These are phyloP conservation scores for Plagodis pulveraria DNA, from an alignment of 2,888 invertebrate genomes.

Conservation along the genomic window DNA sequence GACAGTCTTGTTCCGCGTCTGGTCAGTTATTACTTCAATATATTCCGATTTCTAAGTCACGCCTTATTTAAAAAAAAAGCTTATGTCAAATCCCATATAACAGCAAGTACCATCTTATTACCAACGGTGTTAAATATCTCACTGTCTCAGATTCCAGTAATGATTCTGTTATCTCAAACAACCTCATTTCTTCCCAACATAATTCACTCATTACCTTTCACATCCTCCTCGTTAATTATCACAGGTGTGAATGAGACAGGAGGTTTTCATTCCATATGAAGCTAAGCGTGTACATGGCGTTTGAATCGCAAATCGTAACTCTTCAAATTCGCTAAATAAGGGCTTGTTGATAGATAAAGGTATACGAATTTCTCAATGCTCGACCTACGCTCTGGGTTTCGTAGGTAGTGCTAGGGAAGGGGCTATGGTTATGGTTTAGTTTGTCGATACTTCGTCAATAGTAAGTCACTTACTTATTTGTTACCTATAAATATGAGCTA, in stretches of 20 bases:
- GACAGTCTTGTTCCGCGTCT: no score
- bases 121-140: no score
- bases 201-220: constrained; percentile 9
- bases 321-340: constrained; percentile 51
- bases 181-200: neutral
- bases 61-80: no score
- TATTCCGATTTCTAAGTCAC: no score
- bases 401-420: constrained; percentile 40
- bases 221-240: constrained; percentile 1
- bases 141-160: constrained; percentile 1
- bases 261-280: neutral
- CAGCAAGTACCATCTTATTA: no score
- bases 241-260: constrained; percentile 18
- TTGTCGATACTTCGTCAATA: no score
- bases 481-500: no score
- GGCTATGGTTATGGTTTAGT: neutral
- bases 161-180: constrained; percentile 12
- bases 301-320: constrained; percentile 27
- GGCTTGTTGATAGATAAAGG: constrained; percentile 47
- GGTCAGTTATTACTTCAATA: no score
- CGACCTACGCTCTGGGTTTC: constrained; percentile 56
- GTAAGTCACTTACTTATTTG: no score
- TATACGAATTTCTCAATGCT: constrained; percentile 56
- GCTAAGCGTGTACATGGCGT: constrained; percentile 25
- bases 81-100: no score